phyloP scores from a whole-genome alignment of 1,140 invertebrate species.

The Hyles vespertilio region DNA sequence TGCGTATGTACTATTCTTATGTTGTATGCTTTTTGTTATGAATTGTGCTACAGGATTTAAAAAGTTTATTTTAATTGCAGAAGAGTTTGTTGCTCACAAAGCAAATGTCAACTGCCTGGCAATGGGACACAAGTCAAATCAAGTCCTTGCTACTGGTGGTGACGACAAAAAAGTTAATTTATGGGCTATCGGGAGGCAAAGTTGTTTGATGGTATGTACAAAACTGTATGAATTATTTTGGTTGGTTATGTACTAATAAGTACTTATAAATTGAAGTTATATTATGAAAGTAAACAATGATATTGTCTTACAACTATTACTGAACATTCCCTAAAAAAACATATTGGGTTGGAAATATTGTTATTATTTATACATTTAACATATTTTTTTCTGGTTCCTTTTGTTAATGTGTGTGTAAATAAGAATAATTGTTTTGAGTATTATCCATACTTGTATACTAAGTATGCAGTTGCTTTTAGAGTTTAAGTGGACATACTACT shows the following conservation, averaged over 20 bases:
- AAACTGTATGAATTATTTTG: background rate
- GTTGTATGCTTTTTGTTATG: background rate
- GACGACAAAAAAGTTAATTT: constrained; percentile 98
- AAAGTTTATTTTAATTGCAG: constrained; percentile 72
- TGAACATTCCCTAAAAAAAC: too few species aligned
- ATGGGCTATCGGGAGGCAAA: constrained; percentile 96
- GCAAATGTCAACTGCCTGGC: constrained; percentile 93
- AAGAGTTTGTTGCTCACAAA: constrained; percentile 93
- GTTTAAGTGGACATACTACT: constrained; percentile 93
- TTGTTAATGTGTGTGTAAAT: too few species aligned
- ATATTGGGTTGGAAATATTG: too few species aligned
- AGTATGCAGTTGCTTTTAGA: constrained; percentile 75
- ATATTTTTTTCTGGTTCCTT: too few species aligned
- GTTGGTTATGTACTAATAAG: background rate
- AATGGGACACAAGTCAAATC: constrained; percentile 88
- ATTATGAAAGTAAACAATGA: too few species aligned
- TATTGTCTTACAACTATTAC: background rate
- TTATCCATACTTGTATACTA: background rate
- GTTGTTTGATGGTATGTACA: constrained; percentile 91
- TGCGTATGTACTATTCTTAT: constrained; percentile 55
- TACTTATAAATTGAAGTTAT: too few species aligned
- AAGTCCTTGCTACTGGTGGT: constrained; percentile 95
- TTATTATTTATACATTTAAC: too few species aligned
- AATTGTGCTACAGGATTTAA: background rate
- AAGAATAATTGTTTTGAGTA: too few species aligned